A percentile compares a stretch with the other conserved stretches of the same genome.
Conservation (phyloP, 2,888 invertebrate species). For the Apamea epomidion region DNA sequence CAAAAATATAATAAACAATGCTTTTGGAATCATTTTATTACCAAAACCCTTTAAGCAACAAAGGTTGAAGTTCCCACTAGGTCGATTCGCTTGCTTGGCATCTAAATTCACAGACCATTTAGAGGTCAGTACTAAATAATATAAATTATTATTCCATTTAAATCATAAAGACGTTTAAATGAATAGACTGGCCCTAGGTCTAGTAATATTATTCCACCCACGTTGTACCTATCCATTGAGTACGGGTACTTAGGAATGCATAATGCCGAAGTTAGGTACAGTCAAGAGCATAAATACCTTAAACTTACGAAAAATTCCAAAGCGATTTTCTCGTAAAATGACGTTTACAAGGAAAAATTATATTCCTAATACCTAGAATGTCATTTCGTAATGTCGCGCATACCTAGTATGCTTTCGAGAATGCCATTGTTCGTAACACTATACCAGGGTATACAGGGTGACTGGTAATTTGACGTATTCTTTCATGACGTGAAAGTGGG, state of each 20-base stretch:
- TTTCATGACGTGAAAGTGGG: too few species aligned
- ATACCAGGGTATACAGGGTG: too few species aligned
- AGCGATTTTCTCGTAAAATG: not conserved
- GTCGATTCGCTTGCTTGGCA: not conserved
- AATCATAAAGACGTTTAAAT: conserved; percentile 43
- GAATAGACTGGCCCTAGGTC: conserved; percentile 27
- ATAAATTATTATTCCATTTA: conserved; percentile 30
- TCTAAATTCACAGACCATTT: not conserved
- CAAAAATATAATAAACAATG: too few species aligned
- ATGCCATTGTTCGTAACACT: too few species aligned
- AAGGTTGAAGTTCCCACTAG: not conserved
- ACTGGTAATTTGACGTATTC: too few species aligned
- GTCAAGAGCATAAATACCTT: not conserved
- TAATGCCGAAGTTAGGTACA: conserved; percentile 23
- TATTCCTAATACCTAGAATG: not conserved
- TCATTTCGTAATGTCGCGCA: too few species aligned
- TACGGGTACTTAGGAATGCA: conserved; percentile 26
- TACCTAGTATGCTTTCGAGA: too few species aligned
- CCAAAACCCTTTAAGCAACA: not conserved
- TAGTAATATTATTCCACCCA: conserved; percentile 44
- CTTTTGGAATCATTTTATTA: not conserved
- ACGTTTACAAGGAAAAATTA: not conserved
- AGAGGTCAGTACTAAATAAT: conserved; percentile 9
- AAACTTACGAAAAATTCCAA: not conserved
- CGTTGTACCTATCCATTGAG: conserved; percentile 31